These are phyloP conservation scores for Trissolcus brochymenae DNA, from an alignment of 2,888 invertebrate genomes.

Conservation along the genomic window DNA sequence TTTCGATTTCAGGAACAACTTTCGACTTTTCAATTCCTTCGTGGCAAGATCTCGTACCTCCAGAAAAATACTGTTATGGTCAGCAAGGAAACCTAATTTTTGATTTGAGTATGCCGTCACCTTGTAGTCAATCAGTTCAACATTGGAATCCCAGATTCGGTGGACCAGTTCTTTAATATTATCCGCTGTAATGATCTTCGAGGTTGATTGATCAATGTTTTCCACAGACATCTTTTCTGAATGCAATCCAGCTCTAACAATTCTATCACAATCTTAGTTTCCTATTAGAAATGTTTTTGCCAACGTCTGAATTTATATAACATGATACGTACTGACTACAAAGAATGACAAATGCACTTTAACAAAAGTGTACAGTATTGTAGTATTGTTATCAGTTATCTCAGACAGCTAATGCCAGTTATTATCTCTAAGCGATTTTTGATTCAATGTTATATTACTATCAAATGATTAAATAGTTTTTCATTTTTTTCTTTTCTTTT, in stretches of 20 bases:
- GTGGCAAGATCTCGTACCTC: conserved; percentile 28
- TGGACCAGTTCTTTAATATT: conserved; percentile 55
- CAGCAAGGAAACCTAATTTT: conserved; percentile 67
- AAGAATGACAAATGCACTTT: background rate
- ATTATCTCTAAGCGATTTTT: background rate
- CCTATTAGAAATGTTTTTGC: background rate
- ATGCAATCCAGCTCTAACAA: background rate
- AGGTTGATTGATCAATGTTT: background rate
- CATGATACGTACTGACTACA: background rate
- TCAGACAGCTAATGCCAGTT: background rate
- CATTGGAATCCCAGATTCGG: conserved; percentile 24
- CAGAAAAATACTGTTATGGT: conserved; percentile 62
- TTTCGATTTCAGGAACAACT: conserved; percentile 80
- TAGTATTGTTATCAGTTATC: background rate
- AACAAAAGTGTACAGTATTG: background rate
- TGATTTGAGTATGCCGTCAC: conserved; percentile 62
- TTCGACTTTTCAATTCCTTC: conserved; percentile 53
- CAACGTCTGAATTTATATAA: background rate
- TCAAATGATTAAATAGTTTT: no score
- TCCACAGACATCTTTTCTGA: background rate
- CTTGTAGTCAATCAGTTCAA: conserved; percentile 58
- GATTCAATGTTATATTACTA: background rate
- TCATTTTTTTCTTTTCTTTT: no score
- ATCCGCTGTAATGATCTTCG: conserved; percentile 14
- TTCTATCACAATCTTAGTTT: background rate